These are phyloP conservation scores for Siphlonurus alternatus DNA, from an alignment of 2,888 invertebrate species.

Conservation along the genomic window DNA sequence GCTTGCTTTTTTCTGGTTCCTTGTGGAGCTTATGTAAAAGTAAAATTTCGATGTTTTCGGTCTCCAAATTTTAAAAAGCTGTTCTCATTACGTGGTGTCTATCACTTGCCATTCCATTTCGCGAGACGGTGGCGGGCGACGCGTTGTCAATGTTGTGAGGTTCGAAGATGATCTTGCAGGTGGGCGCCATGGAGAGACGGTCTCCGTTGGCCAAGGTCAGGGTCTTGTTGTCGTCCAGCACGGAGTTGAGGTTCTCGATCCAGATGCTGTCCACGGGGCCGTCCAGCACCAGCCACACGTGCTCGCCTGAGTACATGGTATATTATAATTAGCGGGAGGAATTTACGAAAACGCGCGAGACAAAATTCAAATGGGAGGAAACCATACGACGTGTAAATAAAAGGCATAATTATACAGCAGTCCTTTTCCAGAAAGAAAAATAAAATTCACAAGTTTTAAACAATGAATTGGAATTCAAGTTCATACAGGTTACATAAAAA, in stretches of 20 bases:
- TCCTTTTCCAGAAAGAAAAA: no score
- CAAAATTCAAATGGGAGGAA: neutral
- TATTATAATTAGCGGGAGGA: constrained; percentile 1
- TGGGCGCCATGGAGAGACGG: constrained; percentile 82
- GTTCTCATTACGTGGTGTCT: no score
- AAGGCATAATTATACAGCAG: neutral
- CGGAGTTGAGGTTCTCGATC: constrained; percentile 96
- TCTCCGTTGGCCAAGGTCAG: constrained; percentile 91
- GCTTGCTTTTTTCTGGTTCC: no score
- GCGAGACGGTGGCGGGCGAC: constrained; percentile 89
- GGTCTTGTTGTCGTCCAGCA: constrained; percentile 91
- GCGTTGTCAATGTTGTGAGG: constrained; percentile 97
- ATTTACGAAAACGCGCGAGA: constrained; percentile 8
- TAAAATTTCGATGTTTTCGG: neutral
- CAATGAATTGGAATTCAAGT: no score
- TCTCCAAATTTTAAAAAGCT: no score
- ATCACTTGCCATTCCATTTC: constrained; percentile 62
- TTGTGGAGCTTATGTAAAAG: no score
- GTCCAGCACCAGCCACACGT: constrained; percentile 87
- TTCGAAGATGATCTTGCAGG: constrained; percentile 91
- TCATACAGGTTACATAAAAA: no score
- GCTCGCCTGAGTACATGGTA: constrained; percentile 41
- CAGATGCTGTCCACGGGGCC: constrained; percentile 96
- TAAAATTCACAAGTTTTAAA: no score
- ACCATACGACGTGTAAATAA: neutral